Percentiles rank a stretch among this genome's conserved stretches.
Evolutionary conservation across 1,140 invertebrate genomes (phyloP).

Genomic region (Drosophila nannoptera): DNA sequence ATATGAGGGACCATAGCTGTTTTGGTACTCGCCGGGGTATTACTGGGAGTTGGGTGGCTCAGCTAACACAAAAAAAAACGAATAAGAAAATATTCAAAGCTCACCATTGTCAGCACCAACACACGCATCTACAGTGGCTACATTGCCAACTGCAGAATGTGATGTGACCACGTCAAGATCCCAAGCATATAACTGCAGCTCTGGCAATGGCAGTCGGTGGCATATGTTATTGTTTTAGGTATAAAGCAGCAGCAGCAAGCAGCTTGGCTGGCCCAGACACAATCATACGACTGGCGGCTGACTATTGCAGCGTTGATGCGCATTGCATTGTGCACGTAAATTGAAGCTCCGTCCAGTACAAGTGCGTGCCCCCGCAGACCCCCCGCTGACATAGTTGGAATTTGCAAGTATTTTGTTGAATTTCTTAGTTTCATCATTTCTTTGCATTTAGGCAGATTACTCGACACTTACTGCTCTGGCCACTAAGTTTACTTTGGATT

Average conservation of each 20-base stretch:
- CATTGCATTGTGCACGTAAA: conserved; percentile 51
- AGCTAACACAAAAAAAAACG: conserved; percentile 15
- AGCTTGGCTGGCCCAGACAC: conserved; percentile 38
- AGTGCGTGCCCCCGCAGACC: too few species aligned
- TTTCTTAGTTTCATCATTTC: too few species aligned
- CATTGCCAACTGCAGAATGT: conserved; percentile 11
- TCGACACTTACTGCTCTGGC: too few species aligned
- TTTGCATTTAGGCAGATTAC: too few species aligned
- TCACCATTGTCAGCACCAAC: conserved; percentile 59
- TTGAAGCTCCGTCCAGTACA: conserved; percentile 30
- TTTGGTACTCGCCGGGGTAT: background rate
- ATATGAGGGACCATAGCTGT: background rate
- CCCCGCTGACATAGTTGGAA: background rate
- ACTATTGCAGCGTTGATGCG: conserved; percentile 52
- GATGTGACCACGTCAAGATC: conserved; percentile 15
- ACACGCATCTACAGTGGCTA: conserved; percentile 18
- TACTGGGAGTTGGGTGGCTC: background rate
- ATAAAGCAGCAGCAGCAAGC: conserved; percentile 4
- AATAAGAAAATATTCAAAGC: conserved; percentile 44
- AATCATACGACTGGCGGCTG: conserved; percentile 37
- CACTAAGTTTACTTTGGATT: too few species aligned
- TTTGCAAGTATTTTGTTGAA: too few species aligned
- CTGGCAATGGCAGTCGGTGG: conserved; percentile 42
- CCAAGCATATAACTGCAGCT: conserved; percentile 37
- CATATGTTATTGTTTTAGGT: conserved; percentile 25